Base-by-base conservation (phyloP, 2,113 vertebrate genomes). In the Hassar affinis region DNA sequence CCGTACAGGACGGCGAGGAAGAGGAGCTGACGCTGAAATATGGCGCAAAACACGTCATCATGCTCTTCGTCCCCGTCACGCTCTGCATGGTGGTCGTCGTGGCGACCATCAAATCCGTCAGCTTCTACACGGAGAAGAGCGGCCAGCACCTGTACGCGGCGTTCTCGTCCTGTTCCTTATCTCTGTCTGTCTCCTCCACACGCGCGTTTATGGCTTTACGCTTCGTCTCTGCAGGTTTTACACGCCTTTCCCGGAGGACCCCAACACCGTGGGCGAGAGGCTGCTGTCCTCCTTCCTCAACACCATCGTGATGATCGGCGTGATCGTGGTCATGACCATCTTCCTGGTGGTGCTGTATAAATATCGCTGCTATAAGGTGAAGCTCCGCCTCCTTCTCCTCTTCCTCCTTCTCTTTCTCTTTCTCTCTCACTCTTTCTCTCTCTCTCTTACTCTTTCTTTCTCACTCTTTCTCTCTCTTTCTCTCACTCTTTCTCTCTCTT, bases 41-140 rank as follows among this genome's bases (percentile, higher is more conserved):
- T 9, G 97, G 97, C 42, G 98, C 98, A 0, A 98, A 97, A 85
- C 97, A 99, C 75, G 98, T 99, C 90, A 99, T 99, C 92, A 99
- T 99, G 98, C 95, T 99, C 49, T 99, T 99, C 64, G 96, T 97
- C 25, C 98, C 98, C 0, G 98, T 99, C 91, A 99, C 97, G 0
- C 96, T 99, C 87, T 99, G 98, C 92, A 99, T 99, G 98, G 89
- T 95, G n/a, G 97, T 99, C n/a, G 98, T 99, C 79, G 96, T 99
- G 83, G 96, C 96, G 82, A 98, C 97, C 89, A 99, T 99, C 93
- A 98, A 99, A 90, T 99, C 98, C 0, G 96, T 99, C 93, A 96
- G 96, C 93, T 99, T 99, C 94, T 99, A 99, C 94, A 97, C 95
- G 0, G 96, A 98, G 91, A 99, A 99, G 94, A 96, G 95, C 1